Base-by-base conservation (phyloP, 1,140 invertebrate genomes). In the Pseudoatta argentina region DNA sequence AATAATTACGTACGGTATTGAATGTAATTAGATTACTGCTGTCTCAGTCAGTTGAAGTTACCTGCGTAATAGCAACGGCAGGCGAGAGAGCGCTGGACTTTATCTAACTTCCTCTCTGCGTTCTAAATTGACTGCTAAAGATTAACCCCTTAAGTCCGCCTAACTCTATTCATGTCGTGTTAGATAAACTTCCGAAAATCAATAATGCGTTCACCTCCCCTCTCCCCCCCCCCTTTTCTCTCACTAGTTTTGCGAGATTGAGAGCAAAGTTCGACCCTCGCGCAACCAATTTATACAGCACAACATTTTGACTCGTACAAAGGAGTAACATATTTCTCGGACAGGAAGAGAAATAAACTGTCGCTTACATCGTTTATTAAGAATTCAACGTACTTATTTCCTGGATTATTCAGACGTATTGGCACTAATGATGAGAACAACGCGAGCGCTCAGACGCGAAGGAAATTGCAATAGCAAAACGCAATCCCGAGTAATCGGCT, bases 11-110 rank as follows among this genome's bases (percentile, higher is more conserved):
- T 59, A 66, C 71, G 21, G 64, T 73, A 89, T 89, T 83, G 88
- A 89, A 86, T 77, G 88, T 66, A 88, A 89, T 89, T 89, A 86
- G 85, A 89, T 89, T 89, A 89, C 63, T 69, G 88, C 85, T 76
- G 76, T 71, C 85, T 89, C 73, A 87, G 88, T 86, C 86, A 87
- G 86, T 78, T 89, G 69, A n/a, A 48, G 53, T 82, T 69, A 64
- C 39, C 86, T 44, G 57, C 59, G 44, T 72, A 57, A 53, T 72
- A 59, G 77, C 55, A 55, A 63, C 48, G 57, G 63, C 78, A 76
- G 48, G 24, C 55, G 73, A 79, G 73, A 75, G 57, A 59, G 64
- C 51, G 69, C 55, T n/a, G 83, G 88, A 89, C 88, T 89, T 89
- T 89, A 82, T 83, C 88, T 61, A 89, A 89, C 88, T 89, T 87